phyloP scores from a whole-genome alignment of 2,797 vertebrate genomes.

The Podarcis lilfordi region DNA sequence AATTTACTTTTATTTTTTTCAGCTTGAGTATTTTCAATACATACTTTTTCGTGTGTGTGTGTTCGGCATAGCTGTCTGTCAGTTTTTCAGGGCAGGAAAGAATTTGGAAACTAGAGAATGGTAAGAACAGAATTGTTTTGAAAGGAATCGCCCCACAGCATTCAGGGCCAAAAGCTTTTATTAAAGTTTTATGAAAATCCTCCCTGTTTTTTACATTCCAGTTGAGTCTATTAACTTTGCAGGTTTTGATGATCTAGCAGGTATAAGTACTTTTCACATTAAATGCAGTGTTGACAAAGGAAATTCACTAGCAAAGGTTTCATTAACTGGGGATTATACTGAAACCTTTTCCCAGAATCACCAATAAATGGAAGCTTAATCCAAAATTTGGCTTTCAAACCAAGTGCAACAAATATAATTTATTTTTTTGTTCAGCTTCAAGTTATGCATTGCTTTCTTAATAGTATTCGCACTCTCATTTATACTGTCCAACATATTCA shows the following conservation, averaged over 20 bases:
- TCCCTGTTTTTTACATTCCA: slow-evolving; percentile 72
- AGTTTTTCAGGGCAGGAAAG: slow-evolving; percentile 62
- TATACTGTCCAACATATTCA: slow-evolving; percentile 51
- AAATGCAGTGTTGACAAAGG: slow-evolving; percentile 86
- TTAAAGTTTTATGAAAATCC: slow-evolving; percentile 76
- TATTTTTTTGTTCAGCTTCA: slow-evolving; percentile 61
- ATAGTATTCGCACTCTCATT: slow-evolving; percentile 51
- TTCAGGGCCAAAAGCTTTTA: slow-evolving; percentile 74
- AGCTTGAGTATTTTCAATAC: slow-evolving; percentile 63
- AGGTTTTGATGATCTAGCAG: slow-evolving; percentile 79
- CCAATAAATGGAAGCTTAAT: slow-evolving; percentile 80
- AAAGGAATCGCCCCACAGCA: slow-evolving; percentile 66
- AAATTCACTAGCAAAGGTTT: slow-evolving; percentile 86
- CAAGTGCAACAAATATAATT: slow-evolving; percentile 71
- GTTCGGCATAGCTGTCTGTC: slow-evolving; percentile 57
- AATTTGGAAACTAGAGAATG: slow-evolving; percentile 69
- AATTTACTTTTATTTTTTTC: slow-evolving; percentile 48
- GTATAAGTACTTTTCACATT: slow-evolving; percentile 79
- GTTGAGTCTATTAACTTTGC: slow-evolving; percentile 71
- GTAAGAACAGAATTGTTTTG: slow-evolving; percentile 65
- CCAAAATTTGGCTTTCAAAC: slow-evolving; percentile 79
- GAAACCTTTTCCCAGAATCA: slow-evolving; percentile 80
- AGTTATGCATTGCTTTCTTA: slow-evolving; percentile 57
- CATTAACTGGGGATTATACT: slow-evolving; percentile 94
- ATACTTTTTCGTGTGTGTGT: slow-evolving; percentile 46